Conservation (phyloP, 2,113 vertebrate genomes). For the Meleagris gallopavo region DNA sequence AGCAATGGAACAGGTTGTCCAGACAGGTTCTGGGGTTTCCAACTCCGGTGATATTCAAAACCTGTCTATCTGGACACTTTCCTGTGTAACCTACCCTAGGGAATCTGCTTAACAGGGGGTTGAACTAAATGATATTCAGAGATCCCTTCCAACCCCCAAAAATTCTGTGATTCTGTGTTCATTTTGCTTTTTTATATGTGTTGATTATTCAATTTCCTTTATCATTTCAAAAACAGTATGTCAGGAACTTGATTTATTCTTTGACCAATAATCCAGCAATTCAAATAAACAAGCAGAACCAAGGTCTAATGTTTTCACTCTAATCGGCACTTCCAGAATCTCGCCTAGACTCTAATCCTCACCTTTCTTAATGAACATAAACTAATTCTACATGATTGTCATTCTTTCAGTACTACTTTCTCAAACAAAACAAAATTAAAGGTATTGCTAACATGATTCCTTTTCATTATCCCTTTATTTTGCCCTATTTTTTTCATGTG, state of each 20-base stretch:
- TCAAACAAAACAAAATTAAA: background rate
- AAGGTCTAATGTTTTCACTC: background rate
- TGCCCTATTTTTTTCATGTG: background rate
- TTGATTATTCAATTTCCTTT: background rate
- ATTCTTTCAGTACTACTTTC: background rate
- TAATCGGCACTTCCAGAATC: background rate
- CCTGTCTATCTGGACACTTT: background rate
- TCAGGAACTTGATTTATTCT: background rate
- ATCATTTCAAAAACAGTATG: background rate
- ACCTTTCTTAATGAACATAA: background rate
- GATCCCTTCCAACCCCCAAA: background rate
- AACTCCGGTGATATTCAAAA: background rate
- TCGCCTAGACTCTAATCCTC: background rate
- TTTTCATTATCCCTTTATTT: background rate
- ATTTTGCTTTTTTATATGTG: background rate
- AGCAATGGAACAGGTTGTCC: background rate
- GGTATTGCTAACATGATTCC: background rate
- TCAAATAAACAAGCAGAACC: background rate
- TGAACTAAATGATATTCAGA: background rate
- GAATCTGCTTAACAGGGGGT: background rate
- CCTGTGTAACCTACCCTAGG: background rate
- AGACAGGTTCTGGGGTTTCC: background rate
- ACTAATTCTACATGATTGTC: background rate
- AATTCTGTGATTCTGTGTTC: background rate
- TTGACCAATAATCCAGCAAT: background rate